Base-by-base conservation (phyloP, 2,888 invertebrate species). In the Acleris laterana region DNA sequence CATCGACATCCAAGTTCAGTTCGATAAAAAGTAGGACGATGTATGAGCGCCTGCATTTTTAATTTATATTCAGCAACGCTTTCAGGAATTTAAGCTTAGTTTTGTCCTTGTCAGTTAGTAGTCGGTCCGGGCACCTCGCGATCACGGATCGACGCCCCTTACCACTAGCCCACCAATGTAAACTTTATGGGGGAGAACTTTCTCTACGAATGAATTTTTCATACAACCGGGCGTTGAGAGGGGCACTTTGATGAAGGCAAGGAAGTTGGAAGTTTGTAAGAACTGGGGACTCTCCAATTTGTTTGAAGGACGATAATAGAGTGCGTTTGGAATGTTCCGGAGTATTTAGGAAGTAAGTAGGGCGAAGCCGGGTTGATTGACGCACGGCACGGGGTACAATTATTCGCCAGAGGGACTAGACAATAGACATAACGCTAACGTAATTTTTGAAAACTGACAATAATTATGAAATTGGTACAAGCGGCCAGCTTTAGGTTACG, bases 231-330 rank as follows among this genome's bases (percentile, higher is more conserved):
- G 46, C n/a, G 42, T 20, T 19, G 56, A 22, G 22, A 3, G 44
- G 44, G 44, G 44, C n/a, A 25, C 19, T 44, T 42, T 25, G 56
- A 56, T 44, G 56, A 22, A 56, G 42, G 42, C 20, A 46, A 46
- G 42, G 11, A 38, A 44, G 44, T 56, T 56, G 20, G 25, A 44
- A 44, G 44, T 56, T 46, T 2, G n/a, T 16, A n/a, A 25, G 51
- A 51, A 51, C 22, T 44, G 56, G n/a, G 16, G 44, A 13, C 44
- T 38, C 22, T 4, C 38, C 25, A 56, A 56, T 56, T 56, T 56
- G 56, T 56, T 44, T n/a, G 44, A 56, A 56, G 56, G 44, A 38
- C 38, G 38, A 55, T 44, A 22, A 44, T 56, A 20, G 22, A 56
- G 9, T 22, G 11, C 22, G n/a, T 56, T 46, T 19, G 52, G 19